Evolutionary conservation across 2,888 invertebrate genomes (phyloP), one percentile per base, ranked within the genome.

Genomic region (Drosophila atripex): DNA sequence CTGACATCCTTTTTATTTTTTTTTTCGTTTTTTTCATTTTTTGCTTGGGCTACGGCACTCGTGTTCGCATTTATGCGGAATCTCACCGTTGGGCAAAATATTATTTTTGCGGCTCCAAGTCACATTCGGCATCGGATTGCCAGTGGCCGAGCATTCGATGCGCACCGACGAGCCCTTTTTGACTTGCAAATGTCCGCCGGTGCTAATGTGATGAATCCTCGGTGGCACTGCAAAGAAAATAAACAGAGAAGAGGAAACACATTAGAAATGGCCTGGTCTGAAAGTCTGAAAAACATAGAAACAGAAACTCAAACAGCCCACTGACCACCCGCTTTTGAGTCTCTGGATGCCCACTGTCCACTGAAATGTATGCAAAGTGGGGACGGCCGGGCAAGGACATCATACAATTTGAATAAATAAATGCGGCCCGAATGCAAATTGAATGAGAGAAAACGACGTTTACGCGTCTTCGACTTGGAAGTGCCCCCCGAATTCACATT

Each of bases 61-160:
- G 57, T 30, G 49, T 46, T 45, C 30, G 75, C 77, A 73, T 74
- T 86, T 86, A 79, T 84, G 82, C 84, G 58, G 75, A 86, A 87
- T 89, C 91, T 90, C 90, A 92, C 92, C 92, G 83, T 90, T 91
- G 89, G 92, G 92, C 77, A 92, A 86, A 89, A 91, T 90, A 89
- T 92, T 91, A 86, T 91, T 91, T 84, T 91, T 92, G 83, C 92
- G 90, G 93, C 94, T 93, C 96, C 96, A 96, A 63, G 94, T 93
- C 88, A 96, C 94, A 90, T 94, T 94, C 53, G 96, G 96, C 70
- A 95, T 95, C 52, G 96, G 97, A 92, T 95, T 95, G 76, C 95
- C 95, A 73, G 94, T 94, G 78, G 95, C 95, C 83, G 94, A 95
- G 90, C 96, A 96, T 90, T 95, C 95, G 84, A 96, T 93, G 71